Conservation (phyloP, 2,113 vertebrate genomes). For the Cavia aperea region DNA sequence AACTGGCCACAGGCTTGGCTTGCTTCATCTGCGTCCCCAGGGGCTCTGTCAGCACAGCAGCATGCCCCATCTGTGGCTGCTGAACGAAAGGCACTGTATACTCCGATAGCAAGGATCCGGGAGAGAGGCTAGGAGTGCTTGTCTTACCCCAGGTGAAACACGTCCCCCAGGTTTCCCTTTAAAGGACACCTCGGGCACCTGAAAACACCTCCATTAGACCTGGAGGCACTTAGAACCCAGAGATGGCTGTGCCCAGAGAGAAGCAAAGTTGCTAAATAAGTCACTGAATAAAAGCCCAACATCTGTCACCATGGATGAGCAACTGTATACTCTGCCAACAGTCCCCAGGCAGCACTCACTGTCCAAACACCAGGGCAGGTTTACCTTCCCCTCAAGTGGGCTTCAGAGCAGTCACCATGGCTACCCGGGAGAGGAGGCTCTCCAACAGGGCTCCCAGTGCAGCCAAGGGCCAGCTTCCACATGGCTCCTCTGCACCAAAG, state of each 20-base stretch:
- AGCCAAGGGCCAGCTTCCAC: accelerated
- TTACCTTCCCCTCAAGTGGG: conserved; percentile 23
- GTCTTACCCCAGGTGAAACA: too few relatives aligned
- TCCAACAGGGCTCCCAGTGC: background rate
- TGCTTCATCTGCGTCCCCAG: background rate
- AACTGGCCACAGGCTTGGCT: background rate
- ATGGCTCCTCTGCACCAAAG: accelerated
- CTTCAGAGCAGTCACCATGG: background rate
- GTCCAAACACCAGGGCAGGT: conserved; percentile 17
- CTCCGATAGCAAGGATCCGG: background rate
- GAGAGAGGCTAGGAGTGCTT: background rate
- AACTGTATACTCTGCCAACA: background rate
- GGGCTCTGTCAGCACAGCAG: accelerated
- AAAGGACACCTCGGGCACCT: accelerated
- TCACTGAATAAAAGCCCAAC: conserved; percentile 58
- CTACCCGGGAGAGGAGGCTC: background rate
- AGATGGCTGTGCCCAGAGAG: background rate
- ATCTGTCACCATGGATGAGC: conserved; percentile 39
- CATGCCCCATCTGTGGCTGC: accelerated
- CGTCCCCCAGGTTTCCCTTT: background rate
- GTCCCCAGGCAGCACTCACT: background rate
- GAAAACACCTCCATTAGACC: accelerated
- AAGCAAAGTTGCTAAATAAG: conserved; percentile 16
- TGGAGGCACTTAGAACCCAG: background rate
- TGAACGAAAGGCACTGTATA: too few relatives aligned